These are phyloP conservation scores for Pristionchus pacificus DNA, from an alignment of 1,140 invertebrate species.

Conservation along the genomic window DNA sequence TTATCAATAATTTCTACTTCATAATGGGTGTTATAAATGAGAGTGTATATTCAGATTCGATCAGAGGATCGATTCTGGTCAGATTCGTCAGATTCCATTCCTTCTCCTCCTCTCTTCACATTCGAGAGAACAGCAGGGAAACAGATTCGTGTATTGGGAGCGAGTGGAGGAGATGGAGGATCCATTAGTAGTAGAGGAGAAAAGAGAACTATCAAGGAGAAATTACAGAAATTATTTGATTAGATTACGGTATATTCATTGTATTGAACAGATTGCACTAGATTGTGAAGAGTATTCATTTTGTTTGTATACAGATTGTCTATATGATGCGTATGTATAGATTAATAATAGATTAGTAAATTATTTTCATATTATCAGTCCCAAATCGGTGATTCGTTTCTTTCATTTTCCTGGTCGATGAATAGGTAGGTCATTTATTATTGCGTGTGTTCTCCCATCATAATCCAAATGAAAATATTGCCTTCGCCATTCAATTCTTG, in stretches of 20 bases:
- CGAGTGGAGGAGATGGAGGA: conserved; percentile 14
- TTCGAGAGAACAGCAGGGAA: conserved; percentile 47
- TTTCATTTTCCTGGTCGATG: no score
- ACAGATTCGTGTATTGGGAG: conserved; percentile 49
- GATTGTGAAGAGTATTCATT: not conserved
- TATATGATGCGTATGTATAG: no score
- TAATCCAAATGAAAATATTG: no score
- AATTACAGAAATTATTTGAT: conserved; percentile 44
- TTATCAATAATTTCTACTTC: no score
- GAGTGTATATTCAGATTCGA: conserved; percentile 3
- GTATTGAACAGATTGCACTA: not conserved
- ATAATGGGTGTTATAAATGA: no score
- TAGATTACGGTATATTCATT: conserved; percentile 27
- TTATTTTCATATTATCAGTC: no score
- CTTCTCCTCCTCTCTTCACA: conserved; percentile 38
- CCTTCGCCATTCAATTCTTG: not conserved
- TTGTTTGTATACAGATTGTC: not conserved
- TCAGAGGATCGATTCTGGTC: conserved; percentile 5
- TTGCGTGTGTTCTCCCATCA: no score
- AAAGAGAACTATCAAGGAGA: conserved; percentile 14
- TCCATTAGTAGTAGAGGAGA: conserved; percentile 1
- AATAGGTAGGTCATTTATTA: no score
- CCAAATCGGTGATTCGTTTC: no score
- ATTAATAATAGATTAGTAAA: no score
- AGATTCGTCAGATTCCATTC: conserved; percentile 23